Percentiles rank a stretch among this genome's conserved stretches.
phyloP scores from a whole-genome alignment of 1,140 invertebrate genomes.

The Paramacrobiotus metropolitanus region DNA sequence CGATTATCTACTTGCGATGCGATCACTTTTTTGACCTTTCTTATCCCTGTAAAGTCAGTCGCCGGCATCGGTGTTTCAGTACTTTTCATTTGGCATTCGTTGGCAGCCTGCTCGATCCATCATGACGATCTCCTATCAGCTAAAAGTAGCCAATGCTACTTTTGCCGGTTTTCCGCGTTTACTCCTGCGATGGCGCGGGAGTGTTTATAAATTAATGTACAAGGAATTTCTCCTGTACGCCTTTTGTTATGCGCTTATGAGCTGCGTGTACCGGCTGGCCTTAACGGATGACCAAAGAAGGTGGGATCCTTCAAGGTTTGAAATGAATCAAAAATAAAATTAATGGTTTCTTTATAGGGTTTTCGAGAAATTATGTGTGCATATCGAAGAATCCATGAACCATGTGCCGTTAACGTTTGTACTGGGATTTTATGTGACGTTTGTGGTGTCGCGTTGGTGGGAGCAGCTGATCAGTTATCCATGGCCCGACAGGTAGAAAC shows the following conservation, averaged over 20 bases:
- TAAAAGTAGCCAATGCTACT: slow-evolving; percentile 15
- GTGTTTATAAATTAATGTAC: slow-evolving; percentile 20
- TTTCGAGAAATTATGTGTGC: slow-evolving; percentile 17
- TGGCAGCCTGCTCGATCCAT: too few species aligned
- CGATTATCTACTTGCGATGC: too few species aligned
- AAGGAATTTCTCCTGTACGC: slow-evolving; percentile 17
- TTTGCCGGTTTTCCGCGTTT: slow-evolving; percentile 17
- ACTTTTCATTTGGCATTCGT: too few species aligned
- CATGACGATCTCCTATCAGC: slow-evolving; percentile 18
- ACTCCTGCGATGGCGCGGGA: slow-evolving; percentile 16
- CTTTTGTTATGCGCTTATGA: slow-evolving; percentile 13
- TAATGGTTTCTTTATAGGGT: slow-evolving; percentile 10
- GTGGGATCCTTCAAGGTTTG: slow-evolving; percentile 10
- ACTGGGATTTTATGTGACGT: slow-evolving; percentile 19
- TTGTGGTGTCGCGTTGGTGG: slow-evolving; percentile 20
- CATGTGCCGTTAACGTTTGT: slow-evolving; percentile 20
- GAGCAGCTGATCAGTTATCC: slow-evolving; percentile 17
- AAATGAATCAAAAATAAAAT: neutral
- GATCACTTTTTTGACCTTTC: too few species aligned
- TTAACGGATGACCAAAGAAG: slow-evolving; percentile 15
- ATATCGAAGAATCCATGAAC: slow-evolving; percentile 16
- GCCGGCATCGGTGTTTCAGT: too few species aligned
- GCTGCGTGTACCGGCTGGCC: slow-evolving; percentile 14
- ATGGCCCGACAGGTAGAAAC: slow-evolving; percentile 17
- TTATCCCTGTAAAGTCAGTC: too few species aligned